Evolutionary conservation across 2,797 vertebrate species (phyloP).

Genomic region (Orestias chungarensis): DNA sequence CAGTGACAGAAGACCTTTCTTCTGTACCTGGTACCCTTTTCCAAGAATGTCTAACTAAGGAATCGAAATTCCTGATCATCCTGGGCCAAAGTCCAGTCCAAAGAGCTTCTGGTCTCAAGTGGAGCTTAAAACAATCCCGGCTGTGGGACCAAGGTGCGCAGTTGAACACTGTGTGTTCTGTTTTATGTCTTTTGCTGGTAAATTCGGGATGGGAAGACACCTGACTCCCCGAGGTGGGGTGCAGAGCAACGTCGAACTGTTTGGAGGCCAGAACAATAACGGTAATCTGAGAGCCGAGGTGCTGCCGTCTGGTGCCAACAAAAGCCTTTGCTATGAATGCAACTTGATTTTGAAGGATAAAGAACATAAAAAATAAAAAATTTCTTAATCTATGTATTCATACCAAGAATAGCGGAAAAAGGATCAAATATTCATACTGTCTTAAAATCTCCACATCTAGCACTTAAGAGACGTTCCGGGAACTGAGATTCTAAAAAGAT

Average conservation of each 20-base stretch:
- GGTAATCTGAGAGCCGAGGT: slow-evolving; percentile 19
- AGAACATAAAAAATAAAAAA: neutral
- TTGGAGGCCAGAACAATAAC: slow-evolving; percentile 8
- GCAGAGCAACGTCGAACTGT: slow-evolving; percentile 6
- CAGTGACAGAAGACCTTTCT: no score
- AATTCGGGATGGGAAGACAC: slow-evolving; percentile 32
- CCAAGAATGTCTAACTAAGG: neutral
- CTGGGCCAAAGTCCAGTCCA: neutral
- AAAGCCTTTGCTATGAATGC: neutral
- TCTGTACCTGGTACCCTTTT: slow-evolving; percentile 7
- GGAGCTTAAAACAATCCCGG: neutral
- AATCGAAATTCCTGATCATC: neutral
- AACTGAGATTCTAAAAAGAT: neutral
- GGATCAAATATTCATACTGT: neutral
- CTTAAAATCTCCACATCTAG: slow-evolving; percentile 1
- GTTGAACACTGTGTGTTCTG: neutral
- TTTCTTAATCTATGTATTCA: neutral
- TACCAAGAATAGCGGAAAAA: no score
- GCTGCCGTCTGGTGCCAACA: neutral
- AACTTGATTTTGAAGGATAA: neutral
- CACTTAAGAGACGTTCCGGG: neutral
- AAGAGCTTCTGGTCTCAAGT: slow-evolving; percentile 7
- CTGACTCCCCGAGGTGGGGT: slow-evolving; percentile 21
- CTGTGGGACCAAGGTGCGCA: neutral
- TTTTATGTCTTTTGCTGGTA: slow-evolving; percentile 7